Conservation (phyloP, 1,140 invertebrate genomes). For the Coptotermes formosanus region DNA sequence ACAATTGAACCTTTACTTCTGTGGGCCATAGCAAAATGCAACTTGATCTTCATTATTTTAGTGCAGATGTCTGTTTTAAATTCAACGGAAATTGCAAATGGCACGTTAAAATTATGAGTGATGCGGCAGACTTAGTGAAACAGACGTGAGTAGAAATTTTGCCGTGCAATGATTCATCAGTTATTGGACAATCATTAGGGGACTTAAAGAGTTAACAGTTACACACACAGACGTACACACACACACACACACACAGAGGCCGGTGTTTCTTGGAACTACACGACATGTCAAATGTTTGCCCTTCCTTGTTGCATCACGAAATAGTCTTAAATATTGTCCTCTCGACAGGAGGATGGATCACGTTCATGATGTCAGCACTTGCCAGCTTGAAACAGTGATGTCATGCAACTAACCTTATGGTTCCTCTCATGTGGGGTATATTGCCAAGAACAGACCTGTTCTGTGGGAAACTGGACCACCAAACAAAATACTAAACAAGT, state of each 20-base stretch:
- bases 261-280: not conserved
- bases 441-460: too few species aligned
- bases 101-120: not conserved
- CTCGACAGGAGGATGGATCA: too few species aligned
- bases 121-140: not conserved
- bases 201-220: not conserved
- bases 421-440: too few species aligned
- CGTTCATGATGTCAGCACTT: not conserved
- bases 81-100: too few species aligned
- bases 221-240: not conserved
- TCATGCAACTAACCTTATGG: too few species aligned
- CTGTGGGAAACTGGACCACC: too few species aligned
- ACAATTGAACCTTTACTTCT: too few species aligned
- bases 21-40: too few species aligned
- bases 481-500: too few species aligned
- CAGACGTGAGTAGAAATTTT: not conserved
- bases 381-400: not conserved
- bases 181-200: slow-evolving; percentile 8
- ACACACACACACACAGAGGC: not conserved
- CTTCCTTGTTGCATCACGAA: slow-evolving; percentile 11
- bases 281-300: slow-evolving; percentile 3
- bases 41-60: too few species aligned
- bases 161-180: not conserved
- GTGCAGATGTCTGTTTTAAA: too few species aligned
- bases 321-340: not conserved